Evolutionary conservation across 2,888 invertebrate genomes (phyloP), one percentile per base, ranked within the genome.

Genomic region (Orthosia gothica): DNA sequence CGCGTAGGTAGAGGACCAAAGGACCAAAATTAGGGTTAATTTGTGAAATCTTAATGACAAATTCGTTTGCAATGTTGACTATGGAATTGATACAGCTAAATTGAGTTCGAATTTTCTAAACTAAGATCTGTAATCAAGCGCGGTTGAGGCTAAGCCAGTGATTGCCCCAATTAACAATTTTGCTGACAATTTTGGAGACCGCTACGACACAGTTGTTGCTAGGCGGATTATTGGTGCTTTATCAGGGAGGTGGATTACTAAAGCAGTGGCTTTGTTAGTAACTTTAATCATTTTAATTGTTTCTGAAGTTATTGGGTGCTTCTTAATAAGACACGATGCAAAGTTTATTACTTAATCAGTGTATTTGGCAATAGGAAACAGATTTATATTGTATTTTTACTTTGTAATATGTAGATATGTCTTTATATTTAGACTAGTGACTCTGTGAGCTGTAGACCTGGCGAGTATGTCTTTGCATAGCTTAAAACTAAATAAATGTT

Each of bases 21-120:
- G 63, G 63, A 74, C 76, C 73, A 74, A 83, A 84, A 86, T 84
- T 79, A 79, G 74, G 71, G 81, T 82, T 81, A 79, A 84, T 82
- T 82, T 81, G 80, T 63, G 65, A 86, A 83, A 83, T 83, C 79
- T 79, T 82, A 83, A 81, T 74, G 82, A 70, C 80, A 81, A 82
- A 79, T 79, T 85, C 76, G 77, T 85, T 79, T 83, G 83, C 73
- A 83, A 40, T 72, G 79, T 86, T 84, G 69, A 82, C 71, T 78
- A 76, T 78, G 12, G 11, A 78, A 84, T 71, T 80, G 74, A 84
- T 84, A 84, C 74, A 66, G 58, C 59, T 75, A 74, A 77, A 84
- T 84, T 80, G 59, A 76, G 76, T 82, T 86, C 61, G 69, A 55
- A 73, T 81, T 85, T 86, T 79, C 74, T 79, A 86, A 83, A 70